Base-by-base conservation (phyloP, 1,140 invertebrate species). In the Drosophila varians region DNA sequence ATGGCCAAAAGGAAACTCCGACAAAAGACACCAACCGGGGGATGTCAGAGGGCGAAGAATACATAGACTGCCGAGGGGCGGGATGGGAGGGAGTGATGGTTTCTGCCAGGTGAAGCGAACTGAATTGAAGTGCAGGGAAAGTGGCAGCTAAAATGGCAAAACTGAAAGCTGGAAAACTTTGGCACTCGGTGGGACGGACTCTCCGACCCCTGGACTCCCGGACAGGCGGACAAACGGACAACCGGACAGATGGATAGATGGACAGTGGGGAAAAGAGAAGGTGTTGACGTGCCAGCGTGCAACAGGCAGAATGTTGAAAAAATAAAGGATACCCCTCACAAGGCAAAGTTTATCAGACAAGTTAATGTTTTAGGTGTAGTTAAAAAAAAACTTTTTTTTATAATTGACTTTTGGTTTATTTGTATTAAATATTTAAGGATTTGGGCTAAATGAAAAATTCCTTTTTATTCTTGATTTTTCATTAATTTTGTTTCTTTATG, bases 131-230 rank as follows among this genome's bases (percentile, higher is more conserved):
- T 66, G 62, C 62, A 64, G 60, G 62, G 58, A 66, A 66, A 65
- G 62, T 66, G 62, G 62, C 62, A 43, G 58, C 60, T 66, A 66
- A 66, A 66, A 66, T 66, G 60, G 62, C 38, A 60, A 52, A 66
- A 53, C 46, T 65, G 45, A 65, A 64, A 66, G 36, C 23, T 66
- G 28, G 28, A 26, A 45, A 66, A 66, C 62, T 66, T 66, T 45
- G 38, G 18, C 45, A 66, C 40, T 58, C 38, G 28, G 9, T 11
- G 34, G 3, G n/a, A 18, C 38, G 38, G 38, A n/a, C n/a, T n/a
- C n/a, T n/a, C n/a, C n/a, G n/a, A n/a, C n/a, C n/a, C n/a, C n/a
- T n/a, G n/a, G n/a, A n/a, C n/a, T n/a, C n/a, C n/a, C n/a, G n/a
- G n/a, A n/a, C n/a, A n/a, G n/a, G n/a, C n/a, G n/a, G n/a, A 8